These are phyloP conservation scores for Murina feae DNA, from an alignment of 2,113 vertebrate genomes.

Conservation along the genomic window DNA sequence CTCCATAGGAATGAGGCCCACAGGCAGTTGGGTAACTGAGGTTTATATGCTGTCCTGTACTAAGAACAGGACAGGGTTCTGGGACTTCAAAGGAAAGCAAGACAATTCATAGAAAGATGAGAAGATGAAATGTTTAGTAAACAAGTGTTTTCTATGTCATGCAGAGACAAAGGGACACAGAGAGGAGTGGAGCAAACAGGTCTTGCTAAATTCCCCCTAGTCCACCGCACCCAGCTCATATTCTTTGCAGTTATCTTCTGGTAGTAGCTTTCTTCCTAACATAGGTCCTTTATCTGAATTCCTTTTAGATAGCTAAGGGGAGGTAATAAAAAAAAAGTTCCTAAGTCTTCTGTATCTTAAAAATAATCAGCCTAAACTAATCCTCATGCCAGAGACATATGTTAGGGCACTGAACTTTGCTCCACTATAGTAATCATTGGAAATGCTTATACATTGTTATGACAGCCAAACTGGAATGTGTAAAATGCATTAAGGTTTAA, in stretches of 20 bases:
- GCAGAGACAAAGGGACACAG: neutral
- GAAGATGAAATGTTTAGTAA: neutral
- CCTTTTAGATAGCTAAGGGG: neutral
- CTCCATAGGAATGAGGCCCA: neutral
- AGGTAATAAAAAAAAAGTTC: neutral
- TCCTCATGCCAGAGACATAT: neutral
- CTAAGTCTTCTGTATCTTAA: neutral
- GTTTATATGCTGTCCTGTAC: neutral
- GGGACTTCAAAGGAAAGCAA: neutral
- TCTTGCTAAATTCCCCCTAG: neutral
- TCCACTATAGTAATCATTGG: neutral
- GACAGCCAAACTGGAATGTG: neutral
- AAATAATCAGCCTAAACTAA: neutral
- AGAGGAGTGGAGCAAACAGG: neutral
- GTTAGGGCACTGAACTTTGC: neutral
- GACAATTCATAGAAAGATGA: neutral
- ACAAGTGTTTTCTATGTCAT: neutral
- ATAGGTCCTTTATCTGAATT: neutral
- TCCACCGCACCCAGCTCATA: neutral
- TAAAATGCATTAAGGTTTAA: neutral
- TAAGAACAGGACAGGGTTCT: neutral
- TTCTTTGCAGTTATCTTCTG: neutral
- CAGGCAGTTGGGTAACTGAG: neutral
- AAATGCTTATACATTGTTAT: neutral
- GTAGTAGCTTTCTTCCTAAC: neutral